These are phyloP conservation scores for Chorisops tibialis DNA, from an alignment of 2,888 invertebrate species.

Conservation along the genomic window DNA sequence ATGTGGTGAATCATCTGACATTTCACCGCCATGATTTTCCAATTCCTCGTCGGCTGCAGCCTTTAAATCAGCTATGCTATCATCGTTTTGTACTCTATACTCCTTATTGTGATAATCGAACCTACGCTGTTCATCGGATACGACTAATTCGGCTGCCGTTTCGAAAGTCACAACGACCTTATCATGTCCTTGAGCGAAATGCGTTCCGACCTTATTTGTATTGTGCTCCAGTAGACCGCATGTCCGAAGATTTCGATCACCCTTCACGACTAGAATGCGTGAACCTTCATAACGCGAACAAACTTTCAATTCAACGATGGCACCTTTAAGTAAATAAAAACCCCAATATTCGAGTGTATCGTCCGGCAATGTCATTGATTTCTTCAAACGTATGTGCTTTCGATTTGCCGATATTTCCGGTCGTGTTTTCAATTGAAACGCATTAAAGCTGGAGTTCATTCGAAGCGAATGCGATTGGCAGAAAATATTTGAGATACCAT, in stretches of 20 bases:
- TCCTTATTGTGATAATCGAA: not conserved
- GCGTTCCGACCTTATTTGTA: slow-evolving; percentile 61
- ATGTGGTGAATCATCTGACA: slow-evolving; percentile 37
- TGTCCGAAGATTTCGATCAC: slow-evolving; percentile 70
- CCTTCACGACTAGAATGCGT: slow-evolving; percentile 76
- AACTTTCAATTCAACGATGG: slow-evolving; percentile 71
- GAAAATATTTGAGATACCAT: slow-evolving; percentile 79
- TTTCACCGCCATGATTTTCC: slow-evolving; percentile 48
- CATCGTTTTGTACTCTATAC: not conserved
- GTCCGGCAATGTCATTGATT: slow-evolving; percentile 78
- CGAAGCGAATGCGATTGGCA: slow-evolving; percentile 73
- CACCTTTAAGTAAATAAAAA: slow-evolving; percentile 76
- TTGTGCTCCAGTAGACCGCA: slow-evolving; percentile 74
- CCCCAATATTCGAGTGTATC: slow-evolving; percentile 88
- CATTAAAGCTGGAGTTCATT: slow-evolving; percentile 71
- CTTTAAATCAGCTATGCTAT: too few relatives aligned
- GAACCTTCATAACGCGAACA: slow-evolving; percentile 79
- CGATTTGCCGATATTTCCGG: slow-evolving; percentile 67
- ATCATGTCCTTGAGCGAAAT: slow-evolving; percentile 50
- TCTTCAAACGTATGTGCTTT: slow-evolving; percentile 73
- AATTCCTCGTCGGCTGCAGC: slow-evolving; percentile 37
- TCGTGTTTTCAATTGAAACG: slow-evolving; percentile 67
- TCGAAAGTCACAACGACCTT: slow-evolving; percentile 59
- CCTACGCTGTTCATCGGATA: slow-evolving; percentile 33
- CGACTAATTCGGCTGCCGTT: slow-evolving; percentile 54